A percentile compares a stretch with the other conserved stretches of the same genome.
These are phyloP conservation scores for Choloepus didactylus DNA, from an alignment of 2,797 vertebrate species.

Conservation along the genomic window DNA sequence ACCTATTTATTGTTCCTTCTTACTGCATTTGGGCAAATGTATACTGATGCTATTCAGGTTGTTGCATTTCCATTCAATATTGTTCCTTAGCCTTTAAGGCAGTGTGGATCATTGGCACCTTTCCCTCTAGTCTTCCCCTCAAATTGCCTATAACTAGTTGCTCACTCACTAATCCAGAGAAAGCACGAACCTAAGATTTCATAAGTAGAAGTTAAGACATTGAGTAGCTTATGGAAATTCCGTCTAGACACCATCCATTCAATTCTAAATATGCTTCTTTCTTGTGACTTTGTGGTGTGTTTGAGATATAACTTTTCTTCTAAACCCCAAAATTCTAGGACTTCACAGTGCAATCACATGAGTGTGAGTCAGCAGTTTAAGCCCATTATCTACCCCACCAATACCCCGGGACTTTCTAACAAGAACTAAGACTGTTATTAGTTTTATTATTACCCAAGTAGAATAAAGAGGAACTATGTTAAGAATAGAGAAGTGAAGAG, in stretches of 20 bases:
- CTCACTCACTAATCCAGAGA: not conserved
- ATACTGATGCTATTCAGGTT: not conserved
- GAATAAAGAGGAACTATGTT: constrained; percentile 84
- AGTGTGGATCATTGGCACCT: not conserved
- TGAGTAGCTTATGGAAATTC: constrained; percentile 10
- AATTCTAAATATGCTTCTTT: constrained; percentile 48
- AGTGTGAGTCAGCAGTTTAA: constrained; percentile 85
- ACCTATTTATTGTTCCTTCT: not conserved
- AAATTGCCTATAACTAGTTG: not conserved
- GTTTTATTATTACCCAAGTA: constrained; percentile 83
- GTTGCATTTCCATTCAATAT: not conserved
- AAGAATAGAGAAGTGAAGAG: constrained; percentile 79
- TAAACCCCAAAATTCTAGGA: constrained; percentile 53
- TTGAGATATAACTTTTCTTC: constrained; percentile 72
- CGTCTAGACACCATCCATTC: constrained; percentile 11
- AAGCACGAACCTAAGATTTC: not conserved
- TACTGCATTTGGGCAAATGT: not conserved
- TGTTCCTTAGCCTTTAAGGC: not conserved
- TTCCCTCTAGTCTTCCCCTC: not conserved
- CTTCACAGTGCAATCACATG: constrained; percentile 78
- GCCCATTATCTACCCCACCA: constrained; percentile 61
- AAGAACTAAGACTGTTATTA: constrained; percentile 80
- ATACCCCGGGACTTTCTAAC: constrained; percentile 86
- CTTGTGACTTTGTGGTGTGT: constrained; percentile 60
- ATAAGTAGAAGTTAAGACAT: not conserved